Evolutionary conservation across 64 coral and sea anemone genomes (phyloP), one percentile per base, ranked within the genome.

Genomic region (Porites australiensis): DNA sequence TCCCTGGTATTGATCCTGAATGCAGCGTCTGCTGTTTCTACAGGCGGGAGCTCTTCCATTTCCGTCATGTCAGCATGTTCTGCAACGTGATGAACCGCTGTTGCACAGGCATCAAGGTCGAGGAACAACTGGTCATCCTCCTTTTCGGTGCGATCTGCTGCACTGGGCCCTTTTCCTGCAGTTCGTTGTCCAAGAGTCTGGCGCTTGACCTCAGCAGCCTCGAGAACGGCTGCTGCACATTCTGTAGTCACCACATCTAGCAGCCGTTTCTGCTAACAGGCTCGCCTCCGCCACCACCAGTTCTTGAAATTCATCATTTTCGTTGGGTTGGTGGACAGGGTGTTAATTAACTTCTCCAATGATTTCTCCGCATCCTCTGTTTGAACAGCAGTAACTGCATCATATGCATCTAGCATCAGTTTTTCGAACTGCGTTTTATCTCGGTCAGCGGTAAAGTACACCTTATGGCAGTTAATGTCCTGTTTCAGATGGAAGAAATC

Each of bases 251-350:
- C 87, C 48, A 89, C 71, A 75, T 88, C 86, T 73, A 89, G 16
- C 72, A 77, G 71, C 43, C 55, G 51, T 89, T 89, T 77, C 72
- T 83, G 79, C 82, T 58, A 92, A 47, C 18, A 23, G 11, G 71
- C 18, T 85, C 51, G 3, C 8, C 27, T 23, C 43, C 75, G 22
- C 91, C 91, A 88, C 91, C 91, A 93, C 61, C 83, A 78, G 7
- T 20, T 52, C 52, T 81, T 93, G 49, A 93, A 88, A 72, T 66
- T 79, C 13, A 19, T 87, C 92, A 80, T 93, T 79, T 93, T 93
- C 51, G 12, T 55, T 15, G 44, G 23, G 57, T 92, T 85, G 20
- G 90, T 92, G 44, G 81, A 74, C 59, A 19, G 15, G 3, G 48
- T 92, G 44, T 77, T 54, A 22, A 86, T 78, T 63, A 94, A 50